A percentile compares a stretch with the other conserved stretches of the same genome.
Evolutionary conservation across 2,797 vertebrate species (phyloP).

Genomic region (Pseudochaenichthys georgianus): DNA sequence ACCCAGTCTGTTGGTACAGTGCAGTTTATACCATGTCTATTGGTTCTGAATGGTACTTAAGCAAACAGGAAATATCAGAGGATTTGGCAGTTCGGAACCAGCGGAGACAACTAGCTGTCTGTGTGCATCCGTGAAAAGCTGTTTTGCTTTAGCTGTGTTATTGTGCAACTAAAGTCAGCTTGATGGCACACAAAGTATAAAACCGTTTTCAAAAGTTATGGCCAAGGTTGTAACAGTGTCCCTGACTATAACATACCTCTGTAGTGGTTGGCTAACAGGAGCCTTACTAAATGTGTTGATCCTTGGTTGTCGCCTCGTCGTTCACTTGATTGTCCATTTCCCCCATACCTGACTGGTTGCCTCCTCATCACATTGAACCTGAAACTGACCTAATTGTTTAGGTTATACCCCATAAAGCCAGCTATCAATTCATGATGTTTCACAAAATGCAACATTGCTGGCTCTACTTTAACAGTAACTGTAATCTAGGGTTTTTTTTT

Average conservation of each 20-base stretch:
- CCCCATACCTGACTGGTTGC: too few relatives aligned
- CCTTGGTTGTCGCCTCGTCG: too few relatives aligned
- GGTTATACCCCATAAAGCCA: too few relatives aligned
- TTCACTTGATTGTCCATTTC: too few relatives aligned
- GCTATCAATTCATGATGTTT: too few relatives aligned
- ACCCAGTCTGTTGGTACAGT: slow-evolving; percentile 32
- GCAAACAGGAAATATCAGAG: slow-evolving; percentile 76
- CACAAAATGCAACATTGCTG: too few relatives aligned
- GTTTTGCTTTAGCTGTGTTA: neutral
- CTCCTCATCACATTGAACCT: too few relatives aligned
- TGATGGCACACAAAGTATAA: neutral
- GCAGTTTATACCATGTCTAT: slow-evolving; percentile 6
- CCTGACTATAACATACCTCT: neutral
- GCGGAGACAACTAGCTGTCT: slow-evolving; percentile 24
- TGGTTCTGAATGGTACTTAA: slow-evolving; percentile 58
- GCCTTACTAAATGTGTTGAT: too few relatives aligned
- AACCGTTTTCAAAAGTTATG: neutral
- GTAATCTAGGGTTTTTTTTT: neutral
- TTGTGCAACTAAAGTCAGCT: neutral
- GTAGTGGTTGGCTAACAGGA: neutral
- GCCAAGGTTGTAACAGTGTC: too few relatives aligned
- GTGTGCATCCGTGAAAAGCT: slow-evolving; percentile 18
- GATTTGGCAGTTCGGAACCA: slow-evolving; percentile 60
- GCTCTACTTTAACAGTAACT: too few relatives aligned
- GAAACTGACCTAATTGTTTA: too few relatives aligned